Evolutionary conservation across 2,888 invertebrate species (phyloP), one percentile per base, ranked within the genome.

Genomic region (Molanna angustata): DNA sequence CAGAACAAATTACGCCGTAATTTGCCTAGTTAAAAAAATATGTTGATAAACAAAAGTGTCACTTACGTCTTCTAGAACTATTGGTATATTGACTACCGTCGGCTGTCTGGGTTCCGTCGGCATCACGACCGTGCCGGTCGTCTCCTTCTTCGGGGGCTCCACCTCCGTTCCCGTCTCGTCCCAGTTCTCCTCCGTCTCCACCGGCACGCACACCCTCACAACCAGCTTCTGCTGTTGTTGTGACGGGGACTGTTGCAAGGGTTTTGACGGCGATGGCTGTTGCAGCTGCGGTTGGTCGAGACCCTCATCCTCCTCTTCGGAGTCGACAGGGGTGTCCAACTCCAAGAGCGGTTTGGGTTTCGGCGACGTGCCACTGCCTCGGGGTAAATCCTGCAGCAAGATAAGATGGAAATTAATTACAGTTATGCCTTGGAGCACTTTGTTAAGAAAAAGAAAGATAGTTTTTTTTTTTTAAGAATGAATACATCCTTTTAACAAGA

Each of bases 161-260:
- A 37, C 37, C 17, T 16, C 37, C 17, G 16, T 20, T 9, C 11
- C 18, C n/a, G 16, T 21, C 20, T 11, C 19, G 18, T 18, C 31
- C 41, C 32, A 18, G 18, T 14, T 3, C 41, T 27, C 37, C 49
- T 18, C 48, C 19, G 27, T 13, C 40, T 27, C 48, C 31, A 19
- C 22, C 11, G 47, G 37, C 37, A 47, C 33, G 11, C 22, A 35
- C 19, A 20, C 19, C n/a, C 18, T 13, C 31, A 27, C 75, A 54
- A 27, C 27, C 3, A 22, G 27, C 14, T 13, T 6, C 35, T 35
- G 35, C 35, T 4, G 13, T 4, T 35, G 35, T 35, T 35, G 35
- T 13, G 4, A 4, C 35, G 35, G 35, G 4, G 4, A 4, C 35
- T 6, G 6, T 35, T 13, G 35, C 14, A 13, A 4, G 9, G 35